Conservation (phyloP, 2,113 vertebrate species). For the Falco punctatus region DNA sequence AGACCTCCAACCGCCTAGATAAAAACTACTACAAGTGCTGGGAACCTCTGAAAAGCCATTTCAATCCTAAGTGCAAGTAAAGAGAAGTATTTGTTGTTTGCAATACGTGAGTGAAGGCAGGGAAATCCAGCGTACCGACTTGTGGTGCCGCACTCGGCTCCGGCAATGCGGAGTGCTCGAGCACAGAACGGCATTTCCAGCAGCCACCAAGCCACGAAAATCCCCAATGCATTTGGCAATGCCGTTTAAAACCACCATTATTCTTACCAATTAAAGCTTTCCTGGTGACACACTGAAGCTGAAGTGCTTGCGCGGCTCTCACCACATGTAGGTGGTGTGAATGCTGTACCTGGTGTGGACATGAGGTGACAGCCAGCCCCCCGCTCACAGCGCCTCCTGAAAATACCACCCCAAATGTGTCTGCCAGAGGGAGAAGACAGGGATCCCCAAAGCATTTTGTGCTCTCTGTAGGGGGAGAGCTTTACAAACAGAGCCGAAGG, state of each 20-base stretch:
- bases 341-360: background rate
- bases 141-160: fast-evolving
- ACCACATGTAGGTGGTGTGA: background rate
- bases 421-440: background rate
- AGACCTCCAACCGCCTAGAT: slow-evolving; percentile 86
- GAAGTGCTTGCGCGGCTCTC: background rate
- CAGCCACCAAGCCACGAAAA: fast-evolving
- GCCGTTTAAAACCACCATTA: background rate
- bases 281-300: background rate
- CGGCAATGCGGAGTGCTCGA: background rate
- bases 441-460: background rate
- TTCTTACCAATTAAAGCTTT: slow-evolving; percentile 27
- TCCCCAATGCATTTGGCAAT: background rate
- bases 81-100: background rate
- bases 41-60: slow-evolving; percentile 89
- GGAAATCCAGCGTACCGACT: background rate
- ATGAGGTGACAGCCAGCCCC: background rate
- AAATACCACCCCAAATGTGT: background rate
- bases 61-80: slow-evolving; percentile 84
- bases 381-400: fast-evolving
- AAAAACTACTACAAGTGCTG: slow-evolving; percentile 94
- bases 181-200: background rate
- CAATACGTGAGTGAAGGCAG: background rate
- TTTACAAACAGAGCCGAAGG: background rate
- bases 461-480: background rate